phyloP scores from a whole-genome alignment of 2,888 invertebrate genomes.

The Sthenelais limicola region DNA sequence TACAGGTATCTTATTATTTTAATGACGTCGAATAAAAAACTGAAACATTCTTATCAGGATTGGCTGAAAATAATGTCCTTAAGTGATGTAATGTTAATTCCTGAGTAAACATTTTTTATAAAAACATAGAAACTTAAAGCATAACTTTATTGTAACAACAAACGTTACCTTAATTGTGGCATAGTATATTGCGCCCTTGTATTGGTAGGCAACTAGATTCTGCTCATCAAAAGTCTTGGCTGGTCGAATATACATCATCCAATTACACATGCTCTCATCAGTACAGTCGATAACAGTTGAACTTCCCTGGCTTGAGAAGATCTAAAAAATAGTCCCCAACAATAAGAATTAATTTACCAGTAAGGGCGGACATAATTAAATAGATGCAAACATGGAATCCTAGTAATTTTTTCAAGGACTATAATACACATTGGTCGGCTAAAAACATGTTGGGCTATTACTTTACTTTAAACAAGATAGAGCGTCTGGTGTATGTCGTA shows the following conservation, averaged over 20 bases:
- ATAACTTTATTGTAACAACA: background rate
- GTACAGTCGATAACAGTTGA: conserved; percentile 70
- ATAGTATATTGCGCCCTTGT: conserved; percentile 71
- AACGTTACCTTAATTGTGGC: conserved; percentile 61
- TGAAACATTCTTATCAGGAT: too few relatives aligned
- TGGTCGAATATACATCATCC: conserved; percentile 85
- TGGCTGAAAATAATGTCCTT: too few relatives aligned
- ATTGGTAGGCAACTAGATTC: conserved; percentile 79
- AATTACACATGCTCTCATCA: conserved; percentile 76
- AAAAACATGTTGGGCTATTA: background rate
- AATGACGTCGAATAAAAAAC: too few relatives aligned
- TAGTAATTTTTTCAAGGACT: background rate
- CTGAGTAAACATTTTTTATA: too few relatives aligned
- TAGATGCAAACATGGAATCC: background rate
- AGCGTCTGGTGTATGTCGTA: background rate
- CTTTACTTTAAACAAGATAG: background rate
- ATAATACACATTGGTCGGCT: background rate
- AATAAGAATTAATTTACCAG: too few relatives aligned
- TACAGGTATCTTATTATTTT: too few relatives aligned
- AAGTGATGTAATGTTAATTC: too few relatives aligned
- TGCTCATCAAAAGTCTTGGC: conserved; percentile 78
- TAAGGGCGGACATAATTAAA: too few relatives aligned
- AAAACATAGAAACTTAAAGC: too few relatives aligned
- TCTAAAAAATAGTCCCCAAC: conserved; percentile 23
- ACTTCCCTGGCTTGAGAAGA: conserved; percentile 50